Evolutionary conservation across 2,888 invertebrate genomes (phyloP).

Genomic region (Trachelus stipa): DNA sequence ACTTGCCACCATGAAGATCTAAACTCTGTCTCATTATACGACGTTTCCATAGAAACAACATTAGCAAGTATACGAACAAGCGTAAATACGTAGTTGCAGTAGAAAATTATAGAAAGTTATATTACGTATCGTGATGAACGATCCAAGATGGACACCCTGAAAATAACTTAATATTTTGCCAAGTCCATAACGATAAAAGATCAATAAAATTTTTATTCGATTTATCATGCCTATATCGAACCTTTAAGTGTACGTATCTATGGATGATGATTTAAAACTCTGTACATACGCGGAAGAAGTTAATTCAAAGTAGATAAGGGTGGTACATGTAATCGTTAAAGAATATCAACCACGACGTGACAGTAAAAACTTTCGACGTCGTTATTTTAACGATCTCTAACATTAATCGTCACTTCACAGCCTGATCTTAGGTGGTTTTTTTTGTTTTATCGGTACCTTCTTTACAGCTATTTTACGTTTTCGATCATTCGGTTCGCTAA

Average conservation of each 20-base stretch:
- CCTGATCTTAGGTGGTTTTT: neutral
- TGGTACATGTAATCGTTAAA: neutral
- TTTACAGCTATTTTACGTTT: neutral
- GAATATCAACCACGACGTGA: neutral
- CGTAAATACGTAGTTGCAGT: neutral
- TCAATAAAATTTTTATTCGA: neutral
- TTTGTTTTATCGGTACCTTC: slow-evolving; percentile 5
- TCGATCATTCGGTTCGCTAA: neutral
- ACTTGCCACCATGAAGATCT: slow-evolving; percentile 31
- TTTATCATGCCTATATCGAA: neutral
- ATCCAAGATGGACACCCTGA: slow-evolving; percentile 43
- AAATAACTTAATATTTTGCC: slow-evolving; percentile 51
- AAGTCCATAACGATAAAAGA: neutral
- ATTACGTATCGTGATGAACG: neutral
- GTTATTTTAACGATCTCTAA: neutral
- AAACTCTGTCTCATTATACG: slow-evolving; percentile 25
- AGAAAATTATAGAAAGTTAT: neutral
- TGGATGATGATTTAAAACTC: neutral
- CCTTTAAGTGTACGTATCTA: neutral
- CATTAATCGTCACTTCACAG: neutral
- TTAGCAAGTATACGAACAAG: neutral
- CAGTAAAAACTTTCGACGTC: neutral
- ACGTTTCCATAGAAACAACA: slow-evolving; percentile 26
- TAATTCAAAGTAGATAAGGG: neutral
- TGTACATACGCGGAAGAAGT: neutral